These are phyloP conservation scores for Leuctra nigra DNA, from an alignment of 2,888 invertebrate species.

Conservation along the genomic window DNA sequence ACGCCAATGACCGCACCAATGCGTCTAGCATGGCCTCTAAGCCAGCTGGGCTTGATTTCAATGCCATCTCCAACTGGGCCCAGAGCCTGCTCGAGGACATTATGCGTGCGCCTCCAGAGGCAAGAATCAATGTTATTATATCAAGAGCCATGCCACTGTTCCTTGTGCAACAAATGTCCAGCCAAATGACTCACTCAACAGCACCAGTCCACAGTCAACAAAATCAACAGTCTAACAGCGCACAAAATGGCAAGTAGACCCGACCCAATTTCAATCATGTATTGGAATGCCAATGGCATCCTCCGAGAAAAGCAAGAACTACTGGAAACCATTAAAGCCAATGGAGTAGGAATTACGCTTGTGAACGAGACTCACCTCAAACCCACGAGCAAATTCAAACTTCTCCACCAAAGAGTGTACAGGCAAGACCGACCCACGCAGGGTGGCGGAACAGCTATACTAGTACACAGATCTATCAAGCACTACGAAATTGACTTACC, in stretches of 20 bases:
- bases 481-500: background rate
- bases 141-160: background rate
- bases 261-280: background rate
- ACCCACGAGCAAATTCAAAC: background rate
- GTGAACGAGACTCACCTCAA: background rate
- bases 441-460: constrained; percentile 4
- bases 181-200: too few relatives aligned
- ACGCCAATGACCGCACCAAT: background rate
- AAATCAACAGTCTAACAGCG: background rate
- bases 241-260: background rate
- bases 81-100: background rate
- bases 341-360: background rate
- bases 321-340: background rate
- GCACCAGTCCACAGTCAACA: background rate
- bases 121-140: background rate
- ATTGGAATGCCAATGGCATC: background rate
- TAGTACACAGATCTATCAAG: background rate
- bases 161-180: too few relatives aligned
- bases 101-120: background rate
- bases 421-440: too few relatives aligned
- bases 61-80: background rate
- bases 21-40: too few relatives aligned
- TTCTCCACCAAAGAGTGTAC: background rate
- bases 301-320: background rate
- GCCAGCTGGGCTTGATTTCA: too few relatives aligned